phyloP scores from a whole-genome alignment of 2,797 vertebrate genomes.

The Glyptemys insculpta region DNA sequence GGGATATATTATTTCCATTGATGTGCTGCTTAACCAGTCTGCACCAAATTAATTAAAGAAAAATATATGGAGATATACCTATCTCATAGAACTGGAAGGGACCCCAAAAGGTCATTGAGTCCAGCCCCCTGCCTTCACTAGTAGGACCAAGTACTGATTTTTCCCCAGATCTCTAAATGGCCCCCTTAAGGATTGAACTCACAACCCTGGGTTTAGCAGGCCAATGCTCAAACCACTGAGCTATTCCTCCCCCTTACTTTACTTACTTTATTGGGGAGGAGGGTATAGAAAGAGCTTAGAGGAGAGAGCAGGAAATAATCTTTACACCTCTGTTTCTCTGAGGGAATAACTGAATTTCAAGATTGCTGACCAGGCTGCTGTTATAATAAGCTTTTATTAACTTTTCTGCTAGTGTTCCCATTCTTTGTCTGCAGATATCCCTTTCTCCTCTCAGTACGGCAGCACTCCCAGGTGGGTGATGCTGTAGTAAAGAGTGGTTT shows the following conservation, averaged over 20 bases:
- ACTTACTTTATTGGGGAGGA: conserved; percentile 35
- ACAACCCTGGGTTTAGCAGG: too few species aligned
- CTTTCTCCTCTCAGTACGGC: not conserved
- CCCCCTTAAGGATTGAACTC: too few species aligned
- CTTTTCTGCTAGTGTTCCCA: conserved; percentile 31
- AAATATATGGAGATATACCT: not conserved
- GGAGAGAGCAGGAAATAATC: conserved; percentile 59
- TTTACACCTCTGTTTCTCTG: conserved; percentile 60
- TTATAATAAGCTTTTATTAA: conserved; percentile 61
- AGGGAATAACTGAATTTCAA: conserved; percentile 32
- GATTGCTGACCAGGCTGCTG: conserved; percentile 44
- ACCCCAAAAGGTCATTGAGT: too few species aligned
- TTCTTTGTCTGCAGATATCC: not conserved
- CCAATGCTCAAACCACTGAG: too few species aligned
- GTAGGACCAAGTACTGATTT: too few species aligned
- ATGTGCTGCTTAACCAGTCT: not conserved
- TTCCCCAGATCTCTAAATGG: too few species aligned
- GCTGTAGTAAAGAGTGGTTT: conserved; percentile 45
- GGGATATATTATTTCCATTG: not conserved
- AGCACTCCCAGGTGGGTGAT: conserved; percentile 51
- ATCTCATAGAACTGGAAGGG: too few species aligned
- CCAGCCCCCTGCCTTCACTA: too few species aligned
- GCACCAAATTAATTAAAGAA: conserved; percentile 55
- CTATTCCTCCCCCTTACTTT: conserved; percentile 25
- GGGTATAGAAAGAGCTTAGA: conserved; percentile 17